A percentile compares a stretch with the other conserved stretches of the same genome.
Conservation (phyloP, 2,888 invertebrate species). For the Ischnura elegans region DNA sequence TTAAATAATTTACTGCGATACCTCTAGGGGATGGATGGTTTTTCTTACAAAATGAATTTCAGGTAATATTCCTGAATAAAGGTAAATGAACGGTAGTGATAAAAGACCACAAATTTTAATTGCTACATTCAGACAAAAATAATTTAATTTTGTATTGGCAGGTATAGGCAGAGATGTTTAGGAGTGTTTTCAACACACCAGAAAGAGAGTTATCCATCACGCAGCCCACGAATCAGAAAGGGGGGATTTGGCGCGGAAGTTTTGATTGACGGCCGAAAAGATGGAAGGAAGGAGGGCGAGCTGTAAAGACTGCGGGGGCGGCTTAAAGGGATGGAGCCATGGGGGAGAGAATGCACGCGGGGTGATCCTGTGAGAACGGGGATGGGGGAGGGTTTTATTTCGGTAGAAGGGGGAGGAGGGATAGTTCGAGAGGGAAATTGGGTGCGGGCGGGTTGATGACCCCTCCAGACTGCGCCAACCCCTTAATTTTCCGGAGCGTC, state of each 20-base stretch:
- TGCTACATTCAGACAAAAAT: too few species aligned
- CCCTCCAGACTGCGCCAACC: not conserved
- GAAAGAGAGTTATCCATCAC: not conserved
- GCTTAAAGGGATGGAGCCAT: not conserved
- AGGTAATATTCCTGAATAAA: too few species aligned
- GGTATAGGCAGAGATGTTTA: not conserved
- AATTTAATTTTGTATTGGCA: not conserved
- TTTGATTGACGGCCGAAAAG: slow-evolving; percentile 27
- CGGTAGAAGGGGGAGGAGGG: not conserved
- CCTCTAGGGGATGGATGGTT: too few species aligned
- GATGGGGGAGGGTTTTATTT: too few species aligned
- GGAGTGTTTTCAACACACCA: not conserved
- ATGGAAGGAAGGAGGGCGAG: not conserved
- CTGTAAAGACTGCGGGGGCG: not conserved
- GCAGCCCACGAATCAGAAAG: too few species aligned
- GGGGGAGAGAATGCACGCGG: not conserved
- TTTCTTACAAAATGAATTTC: too few species aligned
- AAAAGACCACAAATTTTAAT: too few species aligned
- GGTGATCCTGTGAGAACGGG: not conserved
- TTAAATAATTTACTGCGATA: too few species aligned
- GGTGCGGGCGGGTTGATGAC: slow-evolving; percentile 29
- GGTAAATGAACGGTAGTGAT: too few species aligned
- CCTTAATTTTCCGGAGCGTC: slow-evolving; percentile 9
- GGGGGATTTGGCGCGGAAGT: not conserved
- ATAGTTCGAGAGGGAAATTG: not conserved